Conservation (phyloP, 2,113 vertebrate genomes). For the Platysteira castanea region DNA sequence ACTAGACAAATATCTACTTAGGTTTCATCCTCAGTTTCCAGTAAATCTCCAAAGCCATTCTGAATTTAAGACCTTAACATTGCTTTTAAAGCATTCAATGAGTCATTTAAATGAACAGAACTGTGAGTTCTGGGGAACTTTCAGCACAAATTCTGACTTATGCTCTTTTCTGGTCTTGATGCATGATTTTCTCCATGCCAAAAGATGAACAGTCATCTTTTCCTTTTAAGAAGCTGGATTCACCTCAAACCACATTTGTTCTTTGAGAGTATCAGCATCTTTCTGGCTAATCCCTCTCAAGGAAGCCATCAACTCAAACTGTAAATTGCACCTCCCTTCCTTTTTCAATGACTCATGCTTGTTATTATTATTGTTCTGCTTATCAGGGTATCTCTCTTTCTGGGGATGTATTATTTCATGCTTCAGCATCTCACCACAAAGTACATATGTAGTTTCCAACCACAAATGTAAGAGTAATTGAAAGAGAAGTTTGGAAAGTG, state of each 20-base stretch:
- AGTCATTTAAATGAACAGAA: not conserved
- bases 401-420: not conserved
- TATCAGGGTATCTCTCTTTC: slow-evolving; percentile 22
- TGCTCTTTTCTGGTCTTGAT: not conserved
- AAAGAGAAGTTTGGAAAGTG: not conserved
- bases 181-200: not conserved
- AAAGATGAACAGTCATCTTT: not conserved
- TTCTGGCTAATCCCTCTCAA: not conserved
- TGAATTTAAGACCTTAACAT: not conserved
- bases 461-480: not conserved
- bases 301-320: not conserved
- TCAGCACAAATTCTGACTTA: not conserved
- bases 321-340: not conserved
- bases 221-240: not conserved
- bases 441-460: not conserved
- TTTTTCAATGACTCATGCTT: not conserved
- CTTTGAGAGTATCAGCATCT: not conserved
- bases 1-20: not conserved
- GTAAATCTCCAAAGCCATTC: not conserved
- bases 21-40: not conserved
- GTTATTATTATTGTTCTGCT: not conserved
- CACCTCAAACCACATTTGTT: not conserved
- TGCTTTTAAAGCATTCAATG: not conserved
- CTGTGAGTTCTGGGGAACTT: not conserved
- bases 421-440: not conserved